Base-by-base conservation (phyloP, 1,140 invertebrate species). In the Uloborus diversus region DNA sequence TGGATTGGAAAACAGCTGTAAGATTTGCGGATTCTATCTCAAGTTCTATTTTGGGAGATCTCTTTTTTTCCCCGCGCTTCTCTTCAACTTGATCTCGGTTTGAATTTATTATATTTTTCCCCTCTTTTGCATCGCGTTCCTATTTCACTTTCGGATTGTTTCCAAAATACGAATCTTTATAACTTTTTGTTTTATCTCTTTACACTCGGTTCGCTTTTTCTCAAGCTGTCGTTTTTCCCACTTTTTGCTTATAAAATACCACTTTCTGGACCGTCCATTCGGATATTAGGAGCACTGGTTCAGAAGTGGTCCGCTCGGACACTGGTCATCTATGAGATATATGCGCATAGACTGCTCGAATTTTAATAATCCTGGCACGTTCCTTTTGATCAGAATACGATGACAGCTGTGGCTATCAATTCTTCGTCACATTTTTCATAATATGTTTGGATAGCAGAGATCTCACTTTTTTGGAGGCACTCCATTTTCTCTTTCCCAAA, bases 1-100 rank as follows among this genome's bases (percentile, higher is more conserved):
- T 71, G 62, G 73, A 66, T 65, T 65, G 73, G 73, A 78, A 65
- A 78, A 66, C 73, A 78, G 73, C 73, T 78, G 73, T 66, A 66
- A 30, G 71, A 64, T 28, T 57, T 20, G 42, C 17, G 28, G 59
- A 65, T 47, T 37, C 71, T 62, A 64, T 62, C 23, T 33, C 59
- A 9, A 37, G 13, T 53, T 14, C 71, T 75, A 75, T 75, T 75
- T 71, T 75, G 53, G 61, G 17, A 78, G 33, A 57, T 78, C n/a
- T 78, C 62, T 75, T 64, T 62, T 75, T 75, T n/a, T n/a, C n/a
- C n/a, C 70, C n/a, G 42, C 30, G 9, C 59, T 14, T 30, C 30
- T 42, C 33, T 51, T 78, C 73, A 78, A 65, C 62, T 49, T 65
- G 62, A 66, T 78, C 73, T 56, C 35, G 25, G 14, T 65, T 78